A percentile compares a stretch with the other conserved stretches of the same genome.
These are phyloP conservation scores for Euura saliciscinereae DNA, from an alignment of 1,140 invertebrate genomes.

Conservation along the genomic window DNA sequence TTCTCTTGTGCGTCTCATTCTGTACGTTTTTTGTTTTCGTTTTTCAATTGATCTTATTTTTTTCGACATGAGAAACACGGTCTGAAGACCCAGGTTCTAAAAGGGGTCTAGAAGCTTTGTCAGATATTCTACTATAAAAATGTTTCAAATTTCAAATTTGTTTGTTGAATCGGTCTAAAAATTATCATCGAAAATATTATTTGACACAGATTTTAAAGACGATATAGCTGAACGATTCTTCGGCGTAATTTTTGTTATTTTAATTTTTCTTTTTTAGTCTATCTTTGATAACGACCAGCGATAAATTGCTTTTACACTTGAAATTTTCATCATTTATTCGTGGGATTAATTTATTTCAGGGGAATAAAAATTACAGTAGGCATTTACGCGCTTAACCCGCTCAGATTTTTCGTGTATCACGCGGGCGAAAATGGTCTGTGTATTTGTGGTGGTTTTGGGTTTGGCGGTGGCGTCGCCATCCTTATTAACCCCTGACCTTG, in stretches of 20 bases:
- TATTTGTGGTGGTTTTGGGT: conserved; percentile 55
- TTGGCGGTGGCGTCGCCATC: conserved; percentile 48
- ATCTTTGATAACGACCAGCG: neutral
- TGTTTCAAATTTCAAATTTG: too few species aligned
- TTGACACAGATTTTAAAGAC: too few species aligned
- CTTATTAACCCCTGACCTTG: conserved; percentile 49
- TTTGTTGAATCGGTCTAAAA: too few species aligned
- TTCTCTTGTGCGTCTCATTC: too few species aligned
- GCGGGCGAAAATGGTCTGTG: conserved; percentile 59
- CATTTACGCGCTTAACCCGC: neutral
- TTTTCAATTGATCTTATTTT: too few species aligned
- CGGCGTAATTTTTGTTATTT: too few species aligned
- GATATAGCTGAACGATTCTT: too few species aligned
- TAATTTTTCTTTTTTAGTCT: neutral
- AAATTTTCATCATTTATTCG: neutral
- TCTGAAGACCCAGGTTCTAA: too few species aligned
- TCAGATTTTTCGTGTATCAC: conserved; percentile 46
- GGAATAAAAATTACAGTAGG: neutral
- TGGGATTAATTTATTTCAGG: neutral
- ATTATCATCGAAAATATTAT: too few species aligned
- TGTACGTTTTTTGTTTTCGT: neutral
- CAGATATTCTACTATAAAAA: too few species aligned
- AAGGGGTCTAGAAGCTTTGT: too few species aligned
- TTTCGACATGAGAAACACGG: too few species aligned
- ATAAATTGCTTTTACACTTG: neutral